Base-by-base conservation (phyloP, 1,140 invertebrate genomes). In the Papilio polyxenes region DNA sequence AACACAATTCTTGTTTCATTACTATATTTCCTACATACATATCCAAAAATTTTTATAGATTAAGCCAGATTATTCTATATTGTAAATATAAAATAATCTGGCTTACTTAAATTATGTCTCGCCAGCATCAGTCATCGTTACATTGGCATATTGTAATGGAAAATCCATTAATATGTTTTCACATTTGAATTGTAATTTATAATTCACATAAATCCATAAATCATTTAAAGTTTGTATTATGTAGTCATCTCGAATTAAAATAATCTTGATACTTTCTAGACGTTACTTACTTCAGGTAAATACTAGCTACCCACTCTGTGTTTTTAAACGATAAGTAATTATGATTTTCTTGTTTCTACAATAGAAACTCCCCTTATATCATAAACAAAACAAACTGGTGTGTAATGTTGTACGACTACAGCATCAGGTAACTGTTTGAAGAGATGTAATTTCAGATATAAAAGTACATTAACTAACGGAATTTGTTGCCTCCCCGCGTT, bases 401-500 rank as follows among this genome's bases (percentile, higher is more conserved):
- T 44, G 40, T 44, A 7, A 44, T 44, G 40, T 44, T 7, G 40
- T 44, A 2, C 7, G 7, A 44, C 40, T 44, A 44, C 40, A 44
- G 4, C 40, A 44, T 44, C 23, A 31, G 23, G 23, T 31, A 31
- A 44, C 40, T 44, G 10, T 69, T 69, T 17, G 31, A 40, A 40
- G 17, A 17, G 7, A 40, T 40, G 15, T 72, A 11, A 59, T n/a
- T 17, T 9, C 6, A 59, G 31, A 40, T n/a, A 44, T 44, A 44
- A 74, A 9, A 44, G 40, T n/a, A 40, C n/a, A n/a, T 8, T 17
- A 40, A 62, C 31, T 44, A 62, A 78, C 49, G 20, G 53, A 31
- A 77, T 31, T 76, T 59, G 31, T 37, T 72, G n/a, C 53, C 51
- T 53, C 37, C 15, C 59, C 56, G 53, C 51, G 23, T 78, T 78